Conservation (phyloP, 1,140 invertebrate species). For the Drosophila setifemur region DNA sequence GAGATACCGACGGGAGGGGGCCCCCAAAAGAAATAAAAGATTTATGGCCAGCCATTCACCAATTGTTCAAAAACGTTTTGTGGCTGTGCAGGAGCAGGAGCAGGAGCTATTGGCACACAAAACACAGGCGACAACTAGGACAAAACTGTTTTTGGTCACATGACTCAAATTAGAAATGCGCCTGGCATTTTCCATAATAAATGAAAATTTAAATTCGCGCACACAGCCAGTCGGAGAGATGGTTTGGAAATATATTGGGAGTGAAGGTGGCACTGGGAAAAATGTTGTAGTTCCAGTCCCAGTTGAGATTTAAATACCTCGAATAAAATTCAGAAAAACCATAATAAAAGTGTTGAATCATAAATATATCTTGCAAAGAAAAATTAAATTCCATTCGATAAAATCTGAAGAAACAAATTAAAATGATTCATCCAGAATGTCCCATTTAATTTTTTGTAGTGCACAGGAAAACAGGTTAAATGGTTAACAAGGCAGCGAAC, state of each 20-base stretch:
- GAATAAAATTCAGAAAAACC: too few species aligned
- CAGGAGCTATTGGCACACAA: slow-evolving; percentile 46
- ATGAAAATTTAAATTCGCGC: slow-evolving; percentile 75
- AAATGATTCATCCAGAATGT: too few species aligned
- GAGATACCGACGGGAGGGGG: too few species aligned
- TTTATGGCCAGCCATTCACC: slow-evolving; percentile 74
- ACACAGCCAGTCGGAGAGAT: slow-evolving; percentile 30
- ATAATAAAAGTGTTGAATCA: too few species aligned
- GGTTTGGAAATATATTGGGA: slow-evolving; percentile 12
- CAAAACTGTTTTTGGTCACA: slow-evolving; percentile 79
- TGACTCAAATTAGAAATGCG: slow-evolving; percentile 77
- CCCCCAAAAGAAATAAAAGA: slow-evolving; percentile 56
- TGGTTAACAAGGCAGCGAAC: slow-evolving; percentile 67
- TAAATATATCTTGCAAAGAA: too few species aligned
- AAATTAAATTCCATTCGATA: too few species aligned
- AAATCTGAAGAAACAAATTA: too few species aligned
- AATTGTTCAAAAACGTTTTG: slow-evolving; percentile 66
- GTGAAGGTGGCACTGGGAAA: slow-evolving; percentile 3
- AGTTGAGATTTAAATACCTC: neutral
- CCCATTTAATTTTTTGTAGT: neutral
- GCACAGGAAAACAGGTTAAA: slow-evolving; percentile 56
- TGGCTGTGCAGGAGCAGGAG: too few species aligned
- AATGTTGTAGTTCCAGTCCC: neutral
- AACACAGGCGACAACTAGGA: slow-evolving; percentile 73
- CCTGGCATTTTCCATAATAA: slow-evolving; percentile 61